Evolutionary conservation across 2,888 invertebrate genomes (phyloP).

Genomic region (Pharmacophagus antenor): DNA sequence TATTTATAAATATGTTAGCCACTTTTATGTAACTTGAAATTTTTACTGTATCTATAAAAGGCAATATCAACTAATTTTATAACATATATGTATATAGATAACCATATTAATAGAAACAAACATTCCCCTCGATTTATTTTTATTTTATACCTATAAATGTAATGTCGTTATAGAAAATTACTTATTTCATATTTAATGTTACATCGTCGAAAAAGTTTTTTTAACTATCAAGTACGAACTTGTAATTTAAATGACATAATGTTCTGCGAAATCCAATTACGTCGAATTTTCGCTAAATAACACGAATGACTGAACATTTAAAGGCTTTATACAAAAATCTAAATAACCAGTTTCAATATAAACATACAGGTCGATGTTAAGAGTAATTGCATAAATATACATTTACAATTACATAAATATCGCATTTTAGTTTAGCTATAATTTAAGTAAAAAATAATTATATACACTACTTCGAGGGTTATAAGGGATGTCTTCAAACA

Average conservation of each 20-base stretch:
- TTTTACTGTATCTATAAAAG: neutral
- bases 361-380: constrained; percentile 12
- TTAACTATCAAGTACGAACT: no score
- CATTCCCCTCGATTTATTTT: no score
- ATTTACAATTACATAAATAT: neutral
- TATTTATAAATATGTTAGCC: constrained; percentile 11
- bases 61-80: neutral
- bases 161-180: neutral
- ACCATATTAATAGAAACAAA: no score
- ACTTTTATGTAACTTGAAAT: constrained; percentile 24
- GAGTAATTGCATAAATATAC: neutral
- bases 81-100: neutral
- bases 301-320: constrained; percentile 17
- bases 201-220: no score
- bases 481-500: neutral
- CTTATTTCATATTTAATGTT: neutral
- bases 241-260: no score
- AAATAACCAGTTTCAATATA: constrained; percentile 12
- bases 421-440: neutral
- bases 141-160: no score
- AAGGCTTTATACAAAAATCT: constrained; percentile 9
- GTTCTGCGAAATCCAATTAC: constrained; percentile 12
- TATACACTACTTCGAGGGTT: neutral
- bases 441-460: neutral
- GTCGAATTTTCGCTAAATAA: constrained; percentile 3